Evolutionary conservation across 92 coral and sea anemone genomes (phyloP), one percentile per base, ranked within the genome.

Genomic region (Zoanthus gigantus): DNA sequence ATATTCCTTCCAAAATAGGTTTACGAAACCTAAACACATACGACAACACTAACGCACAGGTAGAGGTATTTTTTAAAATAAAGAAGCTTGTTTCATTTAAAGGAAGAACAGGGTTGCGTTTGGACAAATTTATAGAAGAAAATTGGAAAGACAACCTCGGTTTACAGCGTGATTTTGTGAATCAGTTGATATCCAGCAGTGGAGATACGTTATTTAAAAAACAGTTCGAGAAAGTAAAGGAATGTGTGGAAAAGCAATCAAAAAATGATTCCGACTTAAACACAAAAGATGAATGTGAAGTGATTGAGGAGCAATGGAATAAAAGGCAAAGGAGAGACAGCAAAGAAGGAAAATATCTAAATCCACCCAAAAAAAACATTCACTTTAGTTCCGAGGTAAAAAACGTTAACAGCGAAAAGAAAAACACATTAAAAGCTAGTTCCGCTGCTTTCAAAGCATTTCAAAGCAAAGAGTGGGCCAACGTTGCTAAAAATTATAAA

Each of bases 81-180:
- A 83, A 83, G 14, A 83, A 83, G 14, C 23, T 54, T 50, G 45
- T 37, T 84, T 11, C 63, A 7, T 57, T 57, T 15, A 47, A 68
- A 48, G 78, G 78, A 72, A 72, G 42, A 32, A 32, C 17, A 72
- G 45, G 72, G 28, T 44, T 84, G 42, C 79, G 80, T 3, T 12
- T 52, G 17, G 88, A 84, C 34, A 69, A 77, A 16, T 84, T 84
- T 23, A 72, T 84, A n/a, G 88, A 67, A 0, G 78, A 84, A 16
- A 84, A 84, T 23, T 84, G 88, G 88, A 45, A 72, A 8, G 88
- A 84, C 37, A 84, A 72, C 28, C 58, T 23, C 23, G 69, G 71
- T 45, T 17, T 84, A 44, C 88, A 84, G 37, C 47, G 88, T 23
- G 42, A 72, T 16, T 83, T 83, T 71, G 78, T 83, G 7, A 66